These are phyloP conservation scores for Oreochromis mossambicus DNA, from an alignment of 2,797 vertebrate species.

Conservation along the genomic window DNA sequence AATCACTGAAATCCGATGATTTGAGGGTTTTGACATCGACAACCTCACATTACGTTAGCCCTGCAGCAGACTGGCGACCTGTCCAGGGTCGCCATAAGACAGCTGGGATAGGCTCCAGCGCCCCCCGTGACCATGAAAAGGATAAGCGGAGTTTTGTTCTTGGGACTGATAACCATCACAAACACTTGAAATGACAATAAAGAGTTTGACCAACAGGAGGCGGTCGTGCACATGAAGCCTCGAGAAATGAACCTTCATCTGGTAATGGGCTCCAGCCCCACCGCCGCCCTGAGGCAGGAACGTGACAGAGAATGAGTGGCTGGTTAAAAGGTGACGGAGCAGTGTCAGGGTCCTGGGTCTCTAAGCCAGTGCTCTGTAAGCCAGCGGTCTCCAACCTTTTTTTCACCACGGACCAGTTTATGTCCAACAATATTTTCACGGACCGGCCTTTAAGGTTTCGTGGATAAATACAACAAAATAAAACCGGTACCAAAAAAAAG, in stretches of 20 bases:
- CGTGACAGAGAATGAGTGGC: neutral
- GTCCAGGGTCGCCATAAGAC: accelerated
- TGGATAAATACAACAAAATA: accelerated
- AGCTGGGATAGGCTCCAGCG: neutral
- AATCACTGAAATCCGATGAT: neutral
- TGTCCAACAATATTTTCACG: neutral
- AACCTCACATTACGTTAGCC: neutral
- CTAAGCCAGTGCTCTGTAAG: neutral
- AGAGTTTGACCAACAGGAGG: neutral
- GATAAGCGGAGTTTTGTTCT: neutral
- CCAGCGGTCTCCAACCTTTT: accelerated
- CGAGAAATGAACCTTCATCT: neutral
- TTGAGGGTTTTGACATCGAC: neutral
- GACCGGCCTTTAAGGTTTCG: neutral
- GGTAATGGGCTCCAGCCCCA: neutral
- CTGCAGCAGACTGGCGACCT: neutral
- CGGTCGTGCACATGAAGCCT: accelerated
- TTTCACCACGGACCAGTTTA: accelerated
- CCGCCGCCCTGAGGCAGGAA: neutral
- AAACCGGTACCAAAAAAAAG: neutral
- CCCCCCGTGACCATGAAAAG: neutral
- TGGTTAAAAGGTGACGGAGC: neutral
- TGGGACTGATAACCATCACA: neutral
- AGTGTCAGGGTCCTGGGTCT: accelerated
- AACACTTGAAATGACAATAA: neutral